Conservation (phyloP, 2,797 vertebrate species). For the Xenops minutus region DNA sequence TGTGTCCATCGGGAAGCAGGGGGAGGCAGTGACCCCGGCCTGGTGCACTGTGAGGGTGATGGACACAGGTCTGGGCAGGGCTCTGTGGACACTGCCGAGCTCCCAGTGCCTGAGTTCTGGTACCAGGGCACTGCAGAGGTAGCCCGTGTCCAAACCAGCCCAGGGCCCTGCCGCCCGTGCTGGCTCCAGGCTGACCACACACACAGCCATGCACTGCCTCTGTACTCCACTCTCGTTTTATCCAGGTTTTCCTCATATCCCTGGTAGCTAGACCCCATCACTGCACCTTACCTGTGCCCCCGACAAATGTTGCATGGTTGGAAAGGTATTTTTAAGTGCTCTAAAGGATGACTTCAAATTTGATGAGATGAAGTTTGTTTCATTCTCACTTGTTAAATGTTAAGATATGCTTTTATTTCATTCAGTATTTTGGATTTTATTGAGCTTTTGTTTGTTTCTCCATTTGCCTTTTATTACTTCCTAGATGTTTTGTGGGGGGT, state of each 20-base stretch:
- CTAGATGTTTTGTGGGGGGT: not conserved
- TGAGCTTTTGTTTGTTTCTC: not conserved
- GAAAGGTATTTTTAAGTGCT: not conserved
- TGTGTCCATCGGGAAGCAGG: fast-evolving
- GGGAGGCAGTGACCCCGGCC: not conserved
- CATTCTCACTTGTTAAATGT: not conserved
- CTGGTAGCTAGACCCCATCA: fast-evolving
- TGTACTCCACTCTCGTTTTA: not conserved
- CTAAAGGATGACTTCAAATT: not conserved
- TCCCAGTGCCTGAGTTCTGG: not conserved
- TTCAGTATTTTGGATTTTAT: not conserved
- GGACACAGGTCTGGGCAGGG: not conserved
- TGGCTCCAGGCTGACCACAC: not conserved
- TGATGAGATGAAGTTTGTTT: not conserved
- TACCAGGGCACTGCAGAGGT: fast-evolving
- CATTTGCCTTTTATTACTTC: not conserved
- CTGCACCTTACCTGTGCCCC: not conserved
- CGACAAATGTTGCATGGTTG: fast-evolving
- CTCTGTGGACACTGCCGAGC: not conserved
- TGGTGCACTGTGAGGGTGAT: not conserved
- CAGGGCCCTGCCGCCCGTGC: fast-evolving
- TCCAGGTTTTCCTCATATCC: not conserved
- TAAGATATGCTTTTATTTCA: not conserved
- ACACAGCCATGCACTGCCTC: not conserved
- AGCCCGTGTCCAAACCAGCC: not conserved